phyloP scores from a whole-genome alignment of 1,140 invertebrate genomes.

The Ptiloglossa arizonensis region DNA sequence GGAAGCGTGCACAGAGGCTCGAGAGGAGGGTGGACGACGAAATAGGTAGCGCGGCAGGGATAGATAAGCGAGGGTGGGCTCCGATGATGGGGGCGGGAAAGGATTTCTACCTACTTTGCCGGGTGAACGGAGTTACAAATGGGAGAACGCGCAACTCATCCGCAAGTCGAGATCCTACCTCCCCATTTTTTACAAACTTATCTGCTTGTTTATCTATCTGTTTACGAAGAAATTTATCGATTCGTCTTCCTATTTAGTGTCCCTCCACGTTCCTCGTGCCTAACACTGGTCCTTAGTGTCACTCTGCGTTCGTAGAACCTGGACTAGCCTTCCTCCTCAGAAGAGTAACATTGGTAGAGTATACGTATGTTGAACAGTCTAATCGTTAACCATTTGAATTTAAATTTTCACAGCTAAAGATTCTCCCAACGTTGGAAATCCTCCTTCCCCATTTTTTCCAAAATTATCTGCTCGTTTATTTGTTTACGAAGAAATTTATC shows the following conservation, averaged over 20 bases:
- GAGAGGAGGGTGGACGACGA: constrained; percentile 19
- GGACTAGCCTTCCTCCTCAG: too few relatives aligned
- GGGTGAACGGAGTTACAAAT: constrained; percentile 80
- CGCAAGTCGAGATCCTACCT: constrained; percentile 69
- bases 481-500: constrained; percentile 10
- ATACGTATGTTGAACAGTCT: too few relatives aligned
- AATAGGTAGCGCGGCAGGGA: background rate
- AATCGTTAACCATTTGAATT: too few relatives aligned
- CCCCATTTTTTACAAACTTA: background rate
- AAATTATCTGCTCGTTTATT: background rate
- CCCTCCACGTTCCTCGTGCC: too few relatives aligned
- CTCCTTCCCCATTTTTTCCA: background rate
- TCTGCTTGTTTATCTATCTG: constrained; percentile 1
- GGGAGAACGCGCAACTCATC: constrained; percentile 78
- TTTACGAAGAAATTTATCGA: background rate
- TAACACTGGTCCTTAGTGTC: too few relatives aligned
- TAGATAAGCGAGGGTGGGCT: constrained; percentile 54
- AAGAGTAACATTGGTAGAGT: too few relatives aligned
- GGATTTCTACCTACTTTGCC: constrained; percentile 79
- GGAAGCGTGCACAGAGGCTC: constrained; percentile 1
- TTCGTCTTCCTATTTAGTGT: background rate
- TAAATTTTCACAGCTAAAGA: too few relatives aligned
- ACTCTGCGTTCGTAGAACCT: too few relatives aligned
- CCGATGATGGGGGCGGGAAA: constrained; percentile 60
- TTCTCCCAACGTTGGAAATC: too few relatives aligned